Conservation (phyloP, 2,113 vertebrate genomes). For the Pedionomus torquatus region DNA sequence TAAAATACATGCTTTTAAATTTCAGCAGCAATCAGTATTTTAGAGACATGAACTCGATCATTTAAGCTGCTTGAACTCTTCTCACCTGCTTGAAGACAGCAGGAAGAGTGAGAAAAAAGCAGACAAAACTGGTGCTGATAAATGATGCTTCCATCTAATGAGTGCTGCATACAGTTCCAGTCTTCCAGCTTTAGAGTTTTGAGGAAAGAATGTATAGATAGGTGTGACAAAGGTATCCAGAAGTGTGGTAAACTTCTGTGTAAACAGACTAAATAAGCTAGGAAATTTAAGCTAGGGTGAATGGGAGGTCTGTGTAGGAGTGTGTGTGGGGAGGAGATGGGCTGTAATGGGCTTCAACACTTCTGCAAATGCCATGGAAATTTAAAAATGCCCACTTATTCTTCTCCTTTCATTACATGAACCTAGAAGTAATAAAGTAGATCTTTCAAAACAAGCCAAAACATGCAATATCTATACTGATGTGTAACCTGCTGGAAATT, state of each 20-base stretch:
- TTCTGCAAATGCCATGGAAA: neutral
- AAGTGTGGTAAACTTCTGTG: neutral
- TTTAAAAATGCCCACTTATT: neutral
- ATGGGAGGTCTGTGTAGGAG: neutral
- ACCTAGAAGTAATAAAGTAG: neutral
- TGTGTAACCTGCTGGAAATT: neutral
- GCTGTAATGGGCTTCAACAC: neutral
- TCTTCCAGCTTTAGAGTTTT: neutral
- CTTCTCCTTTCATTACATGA: neutral
- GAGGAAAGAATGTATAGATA: neutral
- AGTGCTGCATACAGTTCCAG: neutral
- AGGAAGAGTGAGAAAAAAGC: neutral
- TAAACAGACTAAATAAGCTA: neutral
- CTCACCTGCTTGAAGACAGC: neutral
- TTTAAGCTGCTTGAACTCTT: neutral
- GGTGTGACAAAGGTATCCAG: neutral
- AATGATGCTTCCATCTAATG: neutral
- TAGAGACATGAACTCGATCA: neutral
- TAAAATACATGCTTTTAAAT: neutral
- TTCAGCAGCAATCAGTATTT: neutral
- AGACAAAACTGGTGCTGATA: neutral
- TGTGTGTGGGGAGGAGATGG: too few relatives aligned
- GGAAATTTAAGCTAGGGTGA: neutral
- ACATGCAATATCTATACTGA: neutral
- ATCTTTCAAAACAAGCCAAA: neutral